These are phyloP conservation scores for Tapera naevia DNA, from an alignment of 2,797 vertebrate species.

Conservation along the genomic window DNA sequence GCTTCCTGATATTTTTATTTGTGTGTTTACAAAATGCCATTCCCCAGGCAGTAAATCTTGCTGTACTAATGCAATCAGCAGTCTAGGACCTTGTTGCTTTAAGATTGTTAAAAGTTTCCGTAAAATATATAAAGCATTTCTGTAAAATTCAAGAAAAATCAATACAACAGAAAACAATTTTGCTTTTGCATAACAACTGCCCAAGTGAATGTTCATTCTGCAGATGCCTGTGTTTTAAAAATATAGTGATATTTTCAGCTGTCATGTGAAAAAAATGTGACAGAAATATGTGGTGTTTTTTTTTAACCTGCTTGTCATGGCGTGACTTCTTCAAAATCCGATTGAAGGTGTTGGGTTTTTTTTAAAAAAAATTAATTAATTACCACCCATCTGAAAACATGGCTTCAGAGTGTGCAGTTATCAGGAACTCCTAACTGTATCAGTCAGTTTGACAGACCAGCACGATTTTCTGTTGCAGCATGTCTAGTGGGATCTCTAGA, in stretches of 20 bases:
- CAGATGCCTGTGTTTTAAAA: neutral
- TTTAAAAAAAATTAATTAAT: neutral
- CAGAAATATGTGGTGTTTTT: neutral
- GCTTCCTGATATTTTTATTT: neutral
- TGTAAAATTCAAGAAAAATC: constrained; percentile 3
- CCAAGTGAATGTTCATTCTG: neutral
- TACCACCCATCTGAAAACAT: neutral
- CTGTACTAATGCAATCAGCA: neutral
- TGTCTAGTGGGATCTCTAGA: neutral
- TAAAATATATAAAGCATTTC: constrained; percentile 16
- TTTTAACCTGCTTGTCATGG: neutral
- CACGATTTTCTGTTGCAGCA: neutral
- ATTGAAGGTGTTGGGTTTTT: neutral
- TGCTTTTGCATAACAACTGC: neutral
- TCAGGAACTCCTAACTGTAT: neutral
- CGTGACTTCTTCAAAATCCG: neutral
- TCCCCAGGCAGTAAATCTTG: neutral
- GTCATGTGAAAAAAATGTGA: neutral
- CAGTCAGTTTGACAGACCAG: neutral
- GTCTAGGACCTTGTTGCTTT: neutral
- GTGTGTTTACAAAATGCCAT: neutral
- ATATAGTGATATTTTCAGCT: neutral
- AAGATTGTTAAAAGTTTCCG: neutral
- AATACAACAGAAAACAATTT: neutral
- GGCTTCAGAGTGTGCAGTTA: neutral